phyloP scores from a whole-genome alignment of 2,113 vertebrate genomes.

The Hucho hucho region DNA sequence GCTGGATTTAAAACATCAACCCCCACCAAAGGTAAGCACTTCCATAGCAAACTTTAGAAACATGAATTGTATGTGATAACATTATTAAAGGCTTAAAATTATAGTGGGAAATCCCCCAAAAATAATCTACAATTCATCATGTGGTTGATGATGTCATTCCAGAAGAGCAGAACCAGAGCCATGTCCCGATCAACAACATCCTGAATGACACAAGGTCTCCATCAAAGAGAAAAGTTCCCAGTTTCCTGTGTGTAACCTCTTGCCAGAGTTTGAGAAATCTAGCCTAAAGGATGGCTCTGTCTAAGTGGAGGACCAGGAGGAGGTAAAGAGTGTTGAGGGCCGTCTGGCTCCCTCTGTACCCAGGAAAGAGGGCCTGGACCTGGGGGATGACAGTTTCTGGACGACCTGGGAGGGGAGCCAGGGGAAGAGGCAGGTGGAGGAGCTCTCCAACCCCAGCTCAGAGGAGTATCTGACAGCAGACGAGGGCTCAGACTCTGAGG shows the following conservation, averaged over 20 bases:
- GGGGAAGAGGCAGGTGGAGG: conserved; percentile 17
- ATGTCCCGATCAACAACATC: background rate
- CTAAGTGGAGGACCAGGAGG: background rate
- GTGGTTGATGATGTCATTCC: background rate
- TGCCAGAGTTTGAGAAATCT: conserved; percentile 2
- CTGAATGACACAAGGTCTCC: background rate
- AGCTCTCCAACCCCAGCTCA: conserved; percentile 28
- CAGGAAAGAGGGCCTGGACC: background rate
- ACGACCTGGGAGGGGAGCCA: background rate
- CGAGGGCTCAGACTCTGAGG: background rate
- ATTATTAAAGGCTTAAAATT: background rate
- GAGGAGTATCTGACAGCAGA: conserved; percentile 43
- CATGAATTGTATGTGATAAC: background rate
- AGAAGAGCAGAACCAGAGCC: background rate
- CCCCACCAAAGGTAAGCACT: background rate
- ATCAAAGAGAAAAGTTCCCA: background rate
- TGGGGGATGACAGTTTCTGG: conserved; percentile 7
- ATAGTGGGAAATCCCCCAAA: background rate
- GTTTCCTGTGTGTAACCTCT: conserved; percentile 7
- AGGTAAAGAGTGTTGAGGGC: background rate
- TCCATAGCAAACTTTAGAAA: background rate
- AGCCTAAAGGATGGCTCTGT: background rate
- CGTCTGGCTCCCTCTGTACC: conserved; percentile 7
- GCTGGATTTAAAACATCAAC: conserved; percentile 49
- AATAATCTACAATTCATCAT: background rate